A percentile compares a stretch with the other conserved stretches of the same genome.
Evolutionary conservation across 2,888 invertebrate genomes (phyloP).

Genomic region (Harpagoxenus sublaevis): DNA sequence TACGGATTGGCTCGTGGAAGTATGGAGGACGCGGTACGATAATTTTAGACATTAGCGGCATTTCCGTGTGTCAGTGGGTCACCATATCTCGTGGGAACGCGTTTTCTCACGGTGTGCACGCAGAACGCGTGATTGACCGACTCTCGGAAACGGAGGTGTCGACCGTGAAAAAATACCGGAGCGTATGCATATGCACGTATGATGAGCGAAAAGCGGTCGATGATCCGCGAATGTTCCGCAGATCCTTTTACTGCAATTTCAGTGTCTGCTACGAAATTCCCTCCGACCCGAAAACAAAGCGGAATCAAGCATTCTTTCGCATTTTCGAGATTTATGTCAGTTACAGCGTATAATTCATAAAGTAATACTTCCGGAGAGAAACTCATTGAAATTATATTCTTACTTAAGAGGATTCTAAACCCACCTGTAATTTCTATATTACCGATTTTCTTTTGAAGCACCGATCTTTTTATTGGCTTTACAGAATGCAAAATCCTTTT

Average conservation of each 20-base stretch:
- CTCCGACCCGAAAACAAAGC: constrained; percentile 49
- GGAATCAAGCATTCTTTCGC: not conserved
- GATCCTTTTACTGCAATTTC: constrained; percentile 57
- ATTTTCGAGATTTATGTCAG: not conserved
- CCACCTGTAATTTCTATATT: too few relatives aligned
- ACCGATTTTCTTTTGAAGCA: too few relatives aligned
- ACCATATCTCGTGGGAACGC: constrained; percentile 2
- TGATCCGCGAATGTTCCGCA: constrained; percentile 52
- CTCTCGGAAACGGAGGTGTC: constrained; percentile 22
- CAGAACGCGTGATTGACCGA: not conserved
- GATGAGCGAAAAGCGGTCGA: constrained; percentile 60
- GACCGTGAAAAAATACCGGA: constrained; percentile 23
- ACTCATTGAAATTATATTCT: not conserved
- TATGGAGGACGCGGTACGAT: constrained; percentile 35
- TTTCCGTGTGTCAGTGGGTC: constrained; percentile 24
- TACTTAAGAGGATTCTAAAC: too few relatives aligned
- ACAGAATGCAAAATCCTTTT: too few relatives aligned
- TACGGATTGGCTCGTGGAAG: constrained; percentile 4
- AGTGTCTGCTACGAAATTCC: constrained; percentile 58
- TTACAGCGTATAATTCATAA: not conserved
- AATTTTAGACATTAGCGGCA: constrained; percentile 36
- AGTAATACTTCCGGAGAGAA: not conserved
- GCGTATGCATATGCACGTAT: not conserved
- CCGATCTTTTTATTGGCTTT: too few relatives aligned
- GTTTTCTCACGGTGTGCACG: constrained; percentile 16